Base-by-base conservation (phyloP, 2,888 invertebrate genomes). In the Clostera curtula region DNA sequence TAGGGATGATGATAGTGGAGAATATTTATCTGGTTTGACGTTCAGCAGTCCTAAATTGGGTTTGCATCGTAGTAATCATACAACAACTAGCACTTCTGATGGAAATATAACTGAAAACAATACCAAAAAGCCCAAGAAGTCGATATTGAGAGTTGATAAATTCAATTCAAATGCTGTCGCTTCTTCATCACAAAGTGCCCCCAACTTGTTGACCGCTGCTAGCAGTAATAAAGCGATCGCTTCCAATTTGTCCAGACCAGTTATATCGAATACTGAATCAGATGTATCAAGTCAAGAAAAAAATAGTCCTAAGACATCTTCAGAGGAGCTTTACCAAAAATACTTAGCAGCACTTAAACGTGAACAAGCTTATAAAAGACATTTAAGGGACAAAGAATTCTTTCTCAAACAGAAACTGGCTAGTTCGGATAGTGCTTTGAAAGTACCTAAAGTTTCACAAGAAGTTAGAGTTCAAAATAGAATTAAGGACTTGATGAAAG, bases 1-100 rank as follows among this genome's bases (percentile, higher is more conserved):
- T 51, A 80, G 82, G 22, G 88, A 87, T 52, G 89, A 89, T 38
- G 83, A 79, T 18, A 77, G 67, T 35, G 79, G 75, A 21, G 84
- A 84, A 22, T 84, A 85, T 52, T 52, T 85, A 3, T 85, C 85
- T 37, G 73, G 71, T 3, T 60, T 85, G 8, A 85, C 67, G 46
- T 72, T 65, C 34, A 57, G 43, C 21, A 74, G 63, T 24, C 70
- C 67, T 29, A 65, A 60, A 32, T 28, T 70, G 13, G 66, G 51
- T 6, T 31, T 61, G 30, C 43, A 39, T 19, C 45, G 49, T 35
- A 45, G 43, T 25, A 61, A 52, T 38, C 55, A 51, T 22, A 69
- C 64, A n/a, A 75, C 74, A 17, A 71, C 68, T 12, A 82, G 79
- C 49, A 77, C 76, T 12, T 79, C 82, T 22, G 80, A 80, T 39